Percentiles rank a stretch among this genome's conserved stretches.
phyloP scores from a whole-genome alignment of 2,888 invertebrate genomes.

The Uloborus plumipes region DNA sequence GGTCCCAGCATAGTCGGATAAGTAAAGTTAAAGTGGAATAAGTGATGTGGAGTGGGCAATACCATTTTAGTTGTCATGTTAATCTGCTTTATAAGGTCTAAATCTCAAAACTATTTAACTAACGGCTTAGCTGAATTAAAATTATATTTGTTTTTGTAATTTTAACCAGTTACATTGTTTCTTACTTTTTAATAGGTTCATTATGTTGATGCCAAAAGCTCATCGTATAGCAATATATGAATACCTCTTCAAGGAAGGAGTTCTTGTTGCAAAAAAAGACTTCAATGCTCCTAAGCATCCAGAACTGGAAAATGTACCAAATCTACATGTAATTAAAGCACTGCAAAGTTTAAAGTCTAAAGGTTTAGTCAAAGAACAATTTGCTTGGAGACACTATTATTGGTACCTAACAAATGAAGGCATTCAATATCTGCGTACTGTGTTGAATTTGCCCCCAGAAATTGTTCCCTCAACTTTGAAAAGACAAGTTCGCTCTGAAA shows the following conservation, averaged over 20 bases:
- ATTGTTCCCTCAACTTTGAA: slow-evolving; percentile 98
- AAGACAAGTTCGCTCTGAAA: slow-evolving; percentile 87
- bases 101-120: no score
- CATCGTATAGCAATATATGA: slow-evolving; percentile 97
- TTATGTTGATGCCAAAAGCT: slow-evolving; percentile 99
- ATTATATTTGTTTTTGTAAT: no score
- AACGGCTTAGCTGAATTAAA: no score
- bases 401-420: slow-evolving; percentile 99
- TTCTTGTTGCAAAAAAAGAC: slow-evolving; percentile 99
- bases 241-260: slow-evolving; percentile 98
- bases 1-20: no score
- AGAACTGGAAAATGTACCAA: slow-evolving; percentile 93
- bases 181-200: slow-evolving; percentile 70
- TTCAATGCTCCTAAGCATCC: slow-evolving; percentile 98
- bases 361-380: slow-evolving; percentile 98
- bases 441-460: slow-evolving; percentile 96
- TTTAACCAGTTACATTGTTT: no score
- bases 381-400: slow-evolving; percentile 99
- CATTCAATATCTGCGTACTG: slow-evolving; percentile 94
- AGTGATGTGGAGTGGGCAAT: no score
- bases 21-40: no score
- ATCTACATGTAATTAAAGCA: slow-evolving; percentile 98
- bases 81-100: no score
- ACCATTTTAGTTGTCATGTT: no score
- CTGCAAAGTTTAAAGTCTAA: slow-evolving; percentile 91